A percentile compares a stretch with the other conserved stretches of the same genome.
Conservation (phyloP, 2,797 vertebrate genomes). For the Gallirallus australis region DNA sequence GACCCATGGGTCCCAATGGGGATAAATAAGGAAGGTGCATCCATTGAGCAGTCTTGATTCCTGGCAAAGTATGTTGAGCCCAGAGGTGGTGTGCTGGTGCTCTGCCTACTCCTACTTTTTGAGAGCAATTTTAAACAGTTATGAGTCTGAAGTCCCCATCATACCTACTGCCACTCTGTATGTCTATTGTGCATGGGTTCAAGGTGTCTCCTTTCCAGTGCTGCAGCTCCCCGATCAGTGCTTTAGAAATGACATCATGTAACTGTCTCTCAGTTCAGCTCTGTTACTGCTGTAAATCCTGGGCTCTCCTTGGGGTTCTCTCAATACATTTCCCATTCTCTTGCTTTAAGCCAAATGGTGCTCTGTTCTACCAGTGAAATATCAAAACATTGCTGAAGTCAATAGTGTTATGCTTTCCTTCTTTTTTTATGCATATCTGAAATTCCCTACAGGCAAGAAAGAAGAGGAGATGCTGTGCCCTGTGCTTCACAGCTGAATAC, state of each 20-base stretch:
- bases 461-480: background rate
- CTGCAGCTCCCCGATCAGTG: background rate
- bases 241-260: background rate
- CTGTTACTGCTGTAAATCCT: background rate
- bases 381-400: background rate
- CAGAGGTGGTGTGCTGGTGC: background rate
- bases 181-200: background rate
- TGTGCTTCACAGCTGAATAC: background rate
- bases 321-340: background rate
- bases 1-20: background rate
- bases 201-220: background rate
- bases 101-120: background rate
- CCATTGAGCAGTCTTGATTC: background rate
- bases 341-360: slow-evolving; percentile 8
- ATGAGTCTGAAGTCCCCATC: background rate
- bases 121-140: background rate
- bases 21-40: background rate
- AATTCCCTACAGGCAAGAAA: slow-evolving; percentile 3
- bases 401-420: background rate
- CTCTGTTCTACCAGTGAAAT: background rate
- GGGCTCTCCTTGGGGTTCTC: background rate
- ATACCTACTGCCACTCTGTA: background rate
- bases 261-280: background rate
- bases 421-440: background rate
- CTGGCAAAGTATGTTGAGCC: background rate